Conservation (phyloP, 2,113 vertebrate species). For the Ochotona curzoniae region DNA sequence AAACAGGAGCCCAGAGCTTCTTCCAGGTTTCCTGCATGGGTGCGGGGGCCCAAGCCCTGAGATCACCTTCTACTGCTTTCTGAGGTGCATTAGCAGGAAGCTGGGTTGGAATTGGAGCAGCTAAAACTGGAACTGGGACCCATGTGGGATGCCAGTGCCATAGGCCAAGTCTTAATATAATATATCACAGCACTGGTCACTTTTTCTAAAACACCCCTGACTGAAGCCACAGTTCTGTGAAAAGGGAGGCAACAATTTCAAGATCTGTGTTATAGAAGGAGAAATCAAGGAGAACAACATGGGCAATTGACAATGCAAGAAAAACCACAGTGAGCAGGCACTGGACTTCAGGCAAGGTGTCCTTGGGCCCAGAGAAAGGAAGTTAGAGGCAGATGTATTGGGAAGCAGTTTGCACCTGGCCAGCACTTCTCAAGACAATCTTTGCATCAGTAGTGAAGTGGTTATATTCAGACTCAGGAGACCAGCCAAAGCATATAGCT, state of each 20-base stretch:
- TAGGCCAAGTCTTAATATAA: too few relatives aligned
- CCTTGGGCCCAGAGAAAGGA: slow-evolving; percentile 20
- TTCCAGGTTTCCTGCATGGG: too few relatives aligned
- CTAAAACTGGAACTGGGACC: too few relatives aligned
- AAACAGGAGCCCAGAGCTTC: too few relatives aligned
- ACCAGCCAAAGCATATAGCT: not conserved
- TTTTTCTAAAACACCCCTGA: slow-evolving; percentile 7
- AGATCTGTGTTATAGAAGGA: not conserved
- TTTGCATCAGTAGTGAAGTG: not conserved
- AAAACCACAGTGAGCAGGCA: not conserved
- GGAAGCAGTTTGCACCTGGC: not conserved
- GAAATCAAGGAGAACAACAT: slow-evolving; percentile 21
- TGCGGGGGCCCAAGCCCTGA: too few relatives aligned
- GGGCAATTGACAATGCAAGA: slow-evolving; percentile 30
- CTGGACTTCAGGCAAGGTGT: not conserved
- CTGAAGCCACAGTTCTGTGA: slow-evolving; percentile 27
- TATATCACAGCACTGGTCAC: not conserved
- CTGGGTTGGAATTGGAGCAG: too few relatives aligned
- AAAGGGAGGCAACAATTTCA: slow-evolving; percentile 22
- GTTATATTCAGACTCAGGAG: slow-evolving; percentile 16
- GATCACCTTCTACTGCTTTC: too few relatives aligned
- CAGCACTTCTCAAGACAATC: slow-evolving; percentile 46
- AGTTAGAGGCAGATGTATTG: slow-evolving; percentile 40
- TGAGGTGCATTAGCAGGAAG: too few relatives aligned
- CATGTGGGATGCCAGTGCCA: too few relatives aligned